Evolutionary conservation across 1,140 invertebrate genomes (phyloP).

Genomic region (Sycobia sp.): DNA sequence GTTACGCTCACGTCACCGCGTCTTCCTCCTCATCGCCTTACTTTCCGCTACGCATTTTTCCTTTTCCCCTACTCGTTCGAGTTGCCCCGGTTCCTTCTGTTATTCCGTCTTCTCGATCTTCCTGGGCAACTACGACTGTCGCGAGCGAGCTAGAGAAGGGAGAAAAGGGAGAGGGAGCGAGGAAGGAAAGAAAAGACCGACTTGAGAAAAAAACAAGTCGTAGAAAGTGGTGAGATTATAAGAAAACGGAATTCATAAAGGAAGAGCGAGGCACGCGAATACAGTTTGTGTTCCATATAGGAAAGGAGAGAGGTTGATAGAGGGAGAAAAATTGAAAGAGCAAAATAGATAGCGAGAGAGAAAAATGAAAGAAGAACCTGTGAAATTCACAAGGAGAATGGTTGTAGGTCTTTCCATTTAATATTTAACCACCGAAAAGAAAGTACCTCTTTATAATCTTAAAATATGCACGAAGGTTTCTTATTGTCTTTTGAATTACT

Average conservation of each 20-base stretch:
- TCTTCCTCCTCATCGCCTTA: constrained; percentile 10
- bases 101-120: constrained; percentile 8
- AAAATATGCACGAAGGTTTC: neutral
- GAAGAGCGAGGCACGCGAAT: too few relatives aligned
- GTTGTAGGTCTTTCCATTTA: too few relatives aligned
- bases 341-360: too few relatives aligned
- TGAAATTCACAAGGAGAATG: too few relatives aligned
- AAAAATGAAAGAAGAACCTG: too few relatives aligned
- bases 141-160: constrained; percentile 2
- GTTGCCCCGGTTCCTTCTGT: neutral
- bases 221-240: constrained; percentile 16
- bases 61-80: neutral
- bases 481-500: neutral
- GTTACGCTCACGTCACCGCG: constrained; percentile 7
- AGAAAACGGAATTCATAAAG: constrained; percentile 20
- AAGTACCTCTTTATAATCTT: constrained; percentile 13
- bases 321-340: constrained; percentile 1
- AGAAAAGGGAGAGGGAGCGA: too few relatives aligned
- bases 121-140: neutral
- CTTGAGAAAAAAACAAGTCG: constrained; percentile 17
- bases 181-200: too few relatives aligned
- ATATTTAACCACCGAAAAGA: constrained; percentile 9
- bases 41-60: neutral
- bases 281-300: too few relatives aligned
- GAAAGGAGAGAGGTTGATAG: too few relatives aligned